Conservation (phyloP, 2,797 vertebrate genomes). For the Malacoraja senta region DNA sequence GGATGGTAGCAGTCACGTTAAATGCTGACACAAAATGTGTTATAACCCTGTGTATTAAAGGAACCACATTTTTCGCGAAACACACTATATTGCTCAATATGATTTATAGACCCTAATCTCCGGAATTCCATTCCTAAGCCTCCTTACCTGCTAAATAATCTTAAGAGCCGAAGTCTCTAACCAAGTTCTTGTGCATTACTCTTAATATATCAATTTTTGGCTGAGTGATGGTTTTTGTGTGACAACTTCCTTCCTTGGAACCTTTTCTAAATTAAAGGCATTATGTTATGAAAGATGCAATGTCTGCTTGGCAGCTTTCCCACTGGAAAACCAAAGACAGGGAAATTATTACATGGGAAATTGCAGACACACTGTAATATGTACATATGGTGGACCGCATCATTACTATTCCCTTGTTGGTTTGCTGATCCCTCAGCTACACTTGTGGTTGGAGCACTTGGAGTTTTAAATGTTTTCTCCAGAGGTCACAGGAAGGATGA, state of each 20-base stretch:
- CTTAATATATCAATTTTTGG: not conserved
- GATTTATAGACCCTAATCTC: not conserved
- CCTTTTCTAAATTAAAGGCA: not conserved
- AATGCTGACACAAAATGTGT: not conserved
- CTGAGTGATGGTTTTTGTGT: not conserved
- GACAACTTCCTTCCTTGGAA: not conserved
- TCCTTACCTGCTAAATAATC: not conserved
- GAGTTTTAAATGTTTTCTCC: not conserved
- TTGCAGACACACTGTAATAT: not conserved
- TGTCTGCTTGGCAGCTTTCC: not conserved
- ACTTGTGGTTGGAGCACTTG: not conserved
- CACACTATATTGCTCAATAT: no score
- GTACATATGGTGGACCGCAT: not conserved
- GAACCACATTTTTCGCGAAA: no score
- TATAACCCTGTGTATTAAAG: not conserved
- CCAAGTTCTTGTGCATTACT: not conserved
- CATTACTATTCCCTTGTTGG: not conserved
- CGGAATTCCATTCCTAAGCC: not conserved
- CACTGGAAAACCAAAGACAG: not conserved
- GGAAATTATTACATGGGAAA: not conserved
- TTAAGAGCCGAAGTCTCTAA: not conserved
- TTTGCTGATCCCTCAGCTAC: not conserved
- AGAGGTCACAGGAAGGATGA: not conserved
- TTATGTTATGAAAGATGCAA: not conserved
- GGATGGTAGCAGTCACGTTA: not conserved